A percentile compares a stretch with the other conserved stretches of the same genome.
These are phyloP conservation scores for Clarias pachynema DNA, from an alignment of 2,797 vertebrate species.

Conservation along the genomic window DNA sequence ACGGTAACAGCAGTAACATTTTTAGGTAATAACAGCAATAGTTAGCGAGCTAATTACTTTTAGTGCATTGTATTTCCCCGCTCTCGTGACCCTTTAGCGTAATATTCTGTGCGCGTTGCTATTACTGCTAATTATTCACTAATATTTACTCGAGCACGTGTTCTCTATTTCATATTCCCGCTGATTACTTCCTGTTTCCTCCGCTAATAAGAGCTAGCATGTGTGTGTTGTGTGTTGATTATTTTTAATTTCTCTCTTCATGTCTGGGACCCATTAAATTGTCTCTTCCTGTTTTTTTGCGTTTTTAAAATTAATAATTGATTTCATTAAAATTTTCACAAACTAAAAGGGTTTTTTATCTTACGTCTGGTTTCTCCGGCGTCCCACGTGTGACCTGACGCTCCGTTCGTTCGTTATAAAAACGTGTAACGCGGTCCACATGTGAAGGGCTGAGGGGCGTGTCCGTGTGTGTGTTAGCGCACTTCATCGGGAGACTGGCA, in stretches of 20 bases:
- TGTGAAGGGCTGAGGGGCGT: slow-evolving; percentile 61
- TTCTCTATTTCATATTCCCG: background rate
- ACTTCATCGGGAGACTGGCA: slow-evolving; percentile 64
- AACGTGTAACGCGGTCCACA: slow-evolving; percentile 67
- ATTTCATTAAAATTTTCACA: background rate
- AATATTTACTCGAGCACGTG: background rate
- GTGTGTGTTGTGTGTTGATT: background rate
- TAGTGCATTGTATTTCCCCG: background rate
- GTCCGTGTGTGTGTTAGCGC: slow-evolving; percentile 52
- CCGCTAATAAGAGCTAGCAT: background rate
- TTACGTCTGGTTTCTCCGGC: background rate
- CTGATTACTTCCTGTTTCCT: background rate
- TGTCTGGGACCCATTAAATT: background rate
- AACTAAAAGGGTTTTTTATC: background rate
- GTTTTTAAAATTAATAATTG: background rate
- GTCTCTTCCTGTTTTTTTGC: background rate
- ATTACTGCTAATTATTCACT: background rate
- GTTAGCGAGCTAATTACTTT: background rate
- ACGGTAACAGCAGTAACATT: no score
- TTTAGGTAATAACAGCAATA: background rate
- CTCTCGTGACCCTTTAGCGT: background rate
- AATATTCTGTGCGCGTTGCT: background rate
- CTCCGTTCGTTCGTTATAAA: background rate
- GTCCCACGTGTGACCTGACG: background rate
- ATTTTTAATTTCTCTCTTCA: background rate